Evolutionary conservation across 1,140 invertebrate genomes (phyloP).

Genomic region (Bombyx mandarina): DNA sequence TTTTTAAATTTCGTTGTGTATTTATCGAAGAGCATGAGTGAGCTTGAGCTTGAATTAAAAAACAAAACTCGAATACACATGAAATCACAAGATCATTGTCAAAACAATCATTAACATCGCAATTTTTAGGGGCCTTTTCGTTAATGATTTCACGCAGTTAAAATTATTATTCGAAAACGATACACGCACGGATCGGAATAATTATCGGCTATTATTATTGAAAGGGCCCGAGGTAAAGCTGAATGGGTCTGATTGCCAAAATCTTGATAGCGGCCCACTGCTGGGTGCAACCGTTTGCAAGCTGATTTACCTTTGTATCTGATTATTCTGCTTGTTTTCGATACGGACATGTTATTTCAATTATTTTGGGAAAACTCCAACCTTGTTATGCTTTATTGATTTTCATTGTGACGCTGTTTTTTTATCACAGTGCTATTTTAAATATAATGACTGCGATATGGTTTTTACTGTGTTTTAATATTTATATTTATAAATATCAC

Average conservation of each 20-base stretch:
- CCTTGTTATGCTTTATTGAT: no score
- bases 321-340: conserved; percentile 38
- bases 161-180: conserved; percentile 4
- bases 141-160: background rate
- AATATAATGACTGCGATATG: no score
- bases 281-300: conserved; percentile 12
- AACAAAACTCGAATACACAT: no score
- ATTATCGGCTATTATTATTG: conserved; percentile 20
- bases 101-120: background rate
- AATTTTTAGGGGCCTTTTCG: background rate
- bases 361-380: no score
- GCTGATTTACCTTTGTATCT: conserved; percentile 27
- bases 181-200: conserved; percentile 3
- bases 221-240: conserved; percentile 14
- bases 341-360: conserved; percentile 4
- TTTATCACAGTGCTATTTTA: no score
- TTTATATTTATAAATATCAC: no score
- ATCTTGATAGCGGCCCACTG: conserved; percentile 50
- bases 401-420: no score
- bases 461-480: no score
- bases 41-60: no score
- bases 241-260: conserved; percentile 49
- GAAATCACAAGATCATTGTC: background rate
- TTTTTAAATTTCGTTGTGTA: no score
- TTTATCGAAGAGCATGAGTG: no score